These are phyloP conservation scores for Rafetus swinhoei DNA, from an alignment of 2,113 vertebrate genomes.

Conservation along the genomic window DNA sequence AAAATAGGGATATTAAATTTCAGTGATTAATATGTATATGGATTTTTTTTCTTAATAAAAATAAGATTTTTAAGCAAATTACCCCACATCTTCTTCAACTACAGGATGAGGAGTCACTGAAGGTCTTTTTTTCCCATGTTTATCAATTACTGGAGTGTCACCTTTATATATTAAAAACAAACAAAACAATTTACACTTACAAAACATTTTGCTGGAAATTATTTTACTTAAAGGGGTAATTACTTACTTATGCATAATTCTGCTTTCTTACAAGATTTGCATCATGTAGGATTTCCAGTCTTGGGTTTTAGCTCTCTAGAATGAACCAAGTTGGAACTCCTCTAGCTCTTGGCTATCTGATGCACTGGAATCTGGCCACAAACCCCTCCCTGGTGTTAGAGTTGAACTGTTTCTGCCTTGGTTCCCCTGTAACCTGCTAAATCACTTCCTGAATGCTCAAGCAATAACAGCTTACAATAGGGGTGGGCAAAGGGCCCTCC, in stretches of 20 bases:
- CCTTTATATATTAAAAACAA: conserved; percentile 63
- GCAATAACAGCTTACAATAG: not conserved
- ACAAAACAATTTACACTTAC: not conserved
- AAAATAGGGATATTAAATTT: not conserved
- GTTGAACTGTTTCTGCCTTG: not conserved
- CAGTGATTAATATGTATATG: not conserved
- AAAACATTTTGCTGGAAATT: not conserved
- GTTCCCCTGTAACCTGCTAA: not conserved
- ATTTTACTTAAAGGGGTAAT: not conserved
- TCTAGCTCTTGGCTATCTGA: not conserved
- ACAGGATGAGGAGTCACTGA: conserved; percentile 35
- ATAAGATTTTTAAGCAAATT: conserved; percentile 35
- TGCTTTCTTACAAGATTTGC: not conserved
- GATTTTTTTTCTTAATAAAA: not conserved
- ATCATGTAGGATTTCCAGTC: not conserved
- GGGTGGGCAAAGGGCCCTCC: no score
- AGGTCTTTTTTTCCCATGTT: conserved; percentile 79
- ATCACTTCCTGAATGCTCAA: not conserved
- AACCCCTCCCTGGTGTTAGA: not conserved
- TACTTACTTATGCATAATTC: not conserved
- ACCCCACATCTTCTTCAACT: conserved; percentile 78
- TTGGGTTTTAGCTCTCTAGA: not conserved
- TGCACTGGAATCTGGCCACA: not conserved
- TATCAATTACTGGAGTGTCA: conserved; percentile 68
- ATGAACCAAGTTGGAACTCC: not conserved